Percentiles rank a stretch among this genome's conserved stretches.
Evolutionary conservation across 2,113 vertebrate species (phyloP).

Genomic region (Pimephales promelas): DNA sequence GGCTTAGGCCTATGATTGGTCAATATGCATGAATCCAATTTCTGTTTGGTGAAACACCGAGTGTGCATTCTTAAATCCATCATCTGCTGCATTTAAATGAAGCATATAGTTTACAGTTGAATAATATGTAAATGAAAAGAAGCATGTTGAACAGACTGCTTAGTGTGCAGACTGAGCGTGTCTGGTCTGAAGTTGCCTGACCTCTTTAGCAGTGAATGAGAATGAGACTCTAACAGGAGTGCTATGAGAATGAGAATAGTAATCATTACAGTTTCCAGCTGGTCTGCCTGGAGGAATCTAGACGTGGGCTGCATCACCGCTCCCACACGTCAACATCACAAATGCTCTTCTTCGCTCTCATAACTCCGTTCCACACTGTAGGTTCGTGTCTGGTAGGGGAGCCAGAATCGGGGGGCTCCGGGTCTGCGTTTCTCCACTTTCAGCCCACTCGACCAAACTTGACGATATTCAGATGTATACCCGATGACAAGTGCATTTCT

Average conservation of each 20-base stretch:
- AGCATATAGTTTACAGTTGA: background rate
- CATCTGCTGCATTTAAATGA: background rate
- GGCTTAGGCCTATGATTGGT: background rate
- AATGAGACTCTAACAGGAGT: constrained; percentile 1
- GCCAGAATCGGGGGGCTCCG: background rate
- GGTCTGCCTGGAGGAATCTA: constrained; percentile 32
- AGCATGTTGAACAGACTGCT: constrained; percentile 13
- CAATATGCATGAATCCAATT: background rate
- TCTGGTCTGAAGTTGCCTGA: background rate
- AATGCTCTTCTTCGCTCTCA: constrained; percentile 6
- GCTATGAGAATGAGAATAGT: constrained; percentile 1
- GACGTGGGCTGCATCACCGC: constrained; percentile 33
- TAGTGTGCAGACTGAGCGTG: constrained; percentile 5
- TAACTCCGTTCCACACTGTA: constrained; percentile 4
- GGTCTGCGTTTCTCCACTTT: background rate
- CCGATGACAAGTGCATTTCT: background rate
- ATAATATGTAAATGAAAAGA: constrained; percentile 5
- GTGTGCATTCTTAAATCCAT: background rate
- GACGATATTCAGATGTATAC: background rate
- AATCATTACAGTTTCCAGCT: constrained; percentile 27
- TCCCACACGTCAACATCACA: constrained; percentile 32
- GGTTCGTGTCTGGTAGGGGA: background rate
- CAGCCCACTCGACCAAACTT: constrained; percentile 2
- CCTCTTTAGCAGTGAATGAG: constrained; percentile 7
- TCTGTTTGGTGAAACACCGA: background rate